Base-by-base conservation (phyloP, 2,888 invertebrate genomes). In the Coleophora flavipennella region DNA sequence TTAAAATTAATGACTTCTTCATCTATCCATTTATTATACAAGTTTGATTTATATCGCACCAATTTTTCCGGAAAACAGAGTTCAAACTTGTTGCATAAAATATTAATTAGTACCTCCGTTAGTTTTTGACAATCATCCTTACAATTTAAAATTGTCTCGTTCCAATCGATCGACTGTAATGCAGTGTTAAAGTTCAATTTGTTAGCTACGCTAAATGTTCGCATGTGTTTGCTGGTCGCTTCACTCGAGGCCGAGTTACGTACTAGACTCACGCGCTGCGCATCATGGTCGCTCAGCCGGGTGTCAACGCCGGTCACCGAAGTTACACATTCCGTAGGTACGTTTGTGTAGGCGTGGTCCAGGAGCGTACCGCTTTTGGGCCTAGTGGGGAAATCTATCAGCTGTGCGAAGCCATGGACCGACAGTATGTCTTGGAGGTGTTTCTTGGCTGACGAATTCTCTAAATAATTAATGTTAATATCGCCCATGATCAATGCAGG, bases 291-390 rank as follows among this genome's bases (percentile, higher is more conserved):
- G 36, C 36, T 31, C 10, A 36, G 11, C 6, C 28, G 14, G 13
- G 36, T 31, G 12, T 36, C 20, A 1, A 36, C 31, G 10, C n/a
- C 29, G 20, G n/a, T 13, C 10, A 11, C 20, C 11, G 20, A 13
- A 3, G 31, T 14, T 31, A 36, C 31, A 13, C 36, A 11, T 14
- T 14, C 29, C 4, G 31, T 6, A 2, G 13, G n/a, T 11, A 31
- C 28, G 31, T 36, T 36, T 8, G 36, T 20, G 11, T 31, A 36
- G 3, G 31, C 36, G 10, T 36, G 36, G n/a, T 36, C 36, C 13
- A 36, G 31, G 4, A 36, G 12, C 3, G 31, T 20, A 12, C 10
- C 8, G 4, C 20, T 31, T n/a, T 11, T n/a, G 10, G 14, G 8
- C 1, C 36, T 13, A 4, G 36, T 36, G n/a, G 36, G 31, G 14